These are phyloP conservation scores for Emydocephalus ijimae DNA, from an alignment of 2,113 vertebrate species.

Conservation along the genomic window DNA sequence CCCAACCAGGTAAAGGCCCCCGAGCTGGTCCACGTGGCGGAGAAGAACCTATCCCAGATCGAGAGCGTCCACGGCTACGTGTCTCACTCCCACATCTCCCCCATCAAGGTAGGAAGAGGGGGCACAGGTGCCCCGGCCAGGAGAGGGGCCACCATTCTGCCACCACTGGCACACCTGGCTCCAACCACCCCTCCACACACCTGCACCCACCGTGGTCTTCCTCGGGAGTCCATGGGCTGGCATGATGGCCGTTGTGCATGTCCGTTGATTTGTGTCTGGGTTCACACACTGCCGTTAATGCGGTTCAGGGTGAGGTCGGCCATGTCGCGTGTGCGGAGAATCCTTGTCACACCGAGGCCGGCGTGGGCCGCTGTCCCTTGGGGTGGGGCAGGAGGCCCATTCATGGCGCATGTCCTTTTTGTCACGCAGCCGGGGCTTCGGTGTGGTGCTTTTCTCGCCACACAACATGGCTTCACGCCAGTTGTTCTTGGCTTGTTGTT, in stretches of 20 bases:
- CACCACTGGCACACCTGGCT: neutral
- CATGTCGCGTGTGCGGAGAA: rapidly evolving
- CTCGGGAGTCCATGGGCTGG: neutral
- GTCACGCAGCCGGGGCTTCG: neutral
- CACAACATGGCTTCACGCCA: neutral
- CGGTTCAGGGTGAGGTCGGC: neutral
- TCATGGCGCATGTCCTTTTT: rapidly evolving
- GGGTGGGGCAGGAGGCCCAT: too few species aligned
- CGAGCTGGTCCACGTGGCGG: constrained; percentile 66
- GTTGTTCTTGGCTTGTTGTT: neutral
- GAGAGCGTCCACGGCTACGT: constrained; percentile 82
- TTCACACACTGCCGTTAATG: too few species aligned
- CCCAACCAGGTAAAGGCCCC: constrained; percentile 73
- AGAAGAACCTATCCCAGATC: constrained; percentile 73
- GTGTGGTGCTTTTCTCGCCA: neutral
- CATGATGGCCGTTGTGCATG: neutral
- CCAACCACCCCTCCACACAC: neutral
- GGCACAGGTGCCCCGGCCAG: constrained; percentile 19
- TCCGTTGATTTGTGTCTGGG: neutral
- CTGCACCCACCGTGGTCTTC: neutral
- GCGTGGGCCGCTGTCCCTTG: neutral
- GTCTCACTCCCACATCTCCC: constrained; percentile 71
- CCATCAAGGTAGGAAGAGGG: constrained; percentile 64
- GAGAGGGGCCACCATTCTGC: constrained; percentile 3
- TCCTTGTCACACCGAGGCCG: rapidly evolving